Base-by-base conservation (phyloP, 1,140 invertebrate species). In the Drosophila ficusphila region DNA sequence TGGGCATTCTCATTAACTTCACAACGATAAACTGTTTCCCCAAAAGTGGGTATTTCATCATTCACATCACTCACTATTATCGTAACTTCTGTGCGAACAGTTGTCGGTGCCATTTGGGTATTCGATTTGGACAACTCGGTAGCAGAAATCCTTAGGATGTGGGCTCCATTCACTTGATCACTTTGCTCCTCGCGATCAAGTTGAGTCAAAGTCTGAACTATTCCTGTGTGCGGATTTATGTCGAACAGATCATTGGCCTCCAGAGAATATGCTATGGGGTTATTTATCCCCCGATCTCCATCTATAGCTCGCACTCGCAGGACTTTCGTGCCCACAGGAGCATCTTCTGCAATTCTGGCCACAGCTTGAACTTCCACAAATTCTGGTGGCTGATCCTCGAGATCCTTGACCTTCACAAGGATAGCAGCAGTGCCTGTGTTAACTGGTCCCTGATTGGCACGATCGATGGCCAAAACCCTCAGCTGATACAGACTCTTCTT, bases 1-100 rank as follows among this genome's bases (percentile, higher is more conserved):
- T 97, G 97, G 41, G 97, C 95, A 92, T 98, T 98, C 92, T 99
- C 98, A 36, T 96, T 95, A 27, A 99, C 95, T 92, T 98, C 97
- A 23, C 96, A 97, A 12, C 95, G 93, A 92, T 99, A 99, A 53
- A 93, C 91, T 0, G 92, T 76, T 79, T 95, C 96, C 33, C 95
- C 93, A 90, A 99, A 99, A 33, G 92, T 94, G 5, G 98, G 98
- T 2, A 94, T 95, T 92, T 99, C 97, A 92, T 99, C 98, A 91
- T 99, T 99, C 0, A 98, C 95, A 92, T 99, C 98, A n/a, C 95
- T 96, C 6, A 99, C 93, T 54, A 98, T 97, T 27, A 99, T 94
- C 0, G 97, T 98, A 0, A 98, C 95, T 92, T 98, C 96, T 0
- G 97, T 98, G 5, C 94, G 95, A 0, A 96, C 95, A 48, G 94